Evolutionary conservation across 2,888 invertebrate species (phyloP), one percentile per base, ranked within the genome.

Genomic region (Tridacna crocea): DNA sequence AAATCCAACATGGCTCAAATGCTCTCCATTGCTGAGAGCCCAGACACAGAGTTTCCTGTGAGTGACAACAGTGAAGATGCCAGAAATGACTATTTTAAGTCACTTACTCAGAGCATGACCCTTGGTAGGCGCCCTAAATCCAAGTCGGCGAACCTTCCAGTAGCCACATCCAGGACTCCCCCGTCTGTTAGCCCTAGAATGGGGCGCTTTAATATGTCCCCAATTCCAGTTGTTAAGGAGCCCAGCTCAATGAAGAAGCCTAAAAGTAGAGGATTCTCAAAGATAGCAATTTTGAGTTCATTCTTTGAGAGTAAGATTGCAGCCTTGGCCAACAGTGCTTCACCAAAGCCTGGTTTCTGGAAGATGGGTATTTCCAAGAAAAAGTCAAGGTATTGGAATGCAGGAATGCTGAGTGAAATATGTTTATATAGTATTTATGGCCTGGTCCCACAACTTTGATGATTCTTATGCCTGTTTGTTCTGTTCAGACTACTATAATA

Each of bases 241-340:
- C 73, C 73, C 24, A 46, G 19, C 10, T 46, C 60, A 17, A 70
- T 72, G 15, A 88, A 87, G 72, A 85, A 85, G 65, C 46, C 80
- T 12, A 74, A 82, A 26, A 65, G 68, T 22, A 82, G 79, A 61
- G 82, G 80, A 22, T 87, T 91, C 72, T 90, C 91, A 19, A 92
- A 92, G 87, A 92, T 92, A 75, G 91, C 92, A n/a, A 90, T 92
- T 48, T 85, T 92, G 13, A 92, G 92, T 82, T 91, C 91, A 10
- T 92, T 91, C 84, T 92, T 92, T 88, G 92, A 92, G 82, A 88
- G 90, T 79, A 92, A 92, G 81, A 91, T 91, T 51, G 89, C 90
- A 58, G 83, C 84, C 13, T 77, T 88, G 46, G 75, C 87, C 19
- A 87, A 84, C 19, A 87, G 73, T 72, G 82, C 77, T 11, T 26